Percentiles rank a stretch among this genome's conserved stretches.
Conservation (phyloP, 2,888 invertebrate species). For the Troides helena region DNA sequence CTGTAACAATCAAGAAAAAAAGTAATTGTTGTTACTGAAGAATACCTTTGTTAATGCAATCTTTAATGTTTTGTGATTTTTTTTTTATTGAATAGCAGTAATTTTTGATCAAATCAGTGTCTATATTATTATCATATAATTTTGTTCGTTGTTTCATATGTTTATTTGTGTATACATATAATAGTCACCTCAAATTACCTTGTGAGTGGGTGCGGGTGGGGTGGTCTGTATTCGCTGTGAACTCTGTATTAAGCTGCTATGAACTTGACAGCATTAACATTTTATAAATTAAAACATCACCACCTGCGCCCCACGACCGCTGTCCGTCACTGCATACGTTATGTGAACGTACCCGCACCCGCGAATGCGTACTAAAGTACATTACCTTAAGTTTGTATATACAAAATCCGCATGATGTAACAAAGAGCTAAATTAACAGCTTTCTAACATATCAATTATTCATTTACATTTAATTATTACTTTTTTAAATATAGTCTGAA, state of each 20-base stretch:
- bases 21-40: too few species aligned
- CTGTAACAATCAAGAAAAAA: too few species aligned
- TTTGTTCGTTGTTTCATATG: neutral
- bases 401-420: too few species aligned
- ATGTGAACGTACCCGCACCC: constrained; percentile 55
- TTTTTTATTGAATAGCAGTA: neutral
- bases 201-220: constrained; percentile 55
- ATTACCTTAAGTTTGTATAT: neutral
- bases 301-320: constrained; percentile 53
- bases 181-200: constrained; percentile 24
- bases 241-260: neutral
- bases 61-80: too few species aligned
- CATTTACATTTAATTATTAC: too few species aligned
- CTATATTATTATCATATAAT: neutral
- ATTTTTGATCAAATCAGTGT: neutral
- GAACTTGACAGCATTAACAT: neutral
- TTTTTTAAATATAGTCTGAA: too few species aligned
- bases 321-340: constrained; percentile 44
- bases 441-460: too few species aligned
- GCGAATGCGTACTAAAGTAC: constrained; percentile 32
- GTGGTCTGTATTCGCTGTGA: neutral
- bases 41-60: too few species aligned
- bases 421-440: too few species aligned
- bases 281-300: constrained; percentile 1
- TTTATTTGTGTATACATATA: neutral